These are phyloP conservation scores for Glossophaga mutica DNA, from an alignment of 2,797 vertebrate species.

Conservation along the genomic window DNA sequence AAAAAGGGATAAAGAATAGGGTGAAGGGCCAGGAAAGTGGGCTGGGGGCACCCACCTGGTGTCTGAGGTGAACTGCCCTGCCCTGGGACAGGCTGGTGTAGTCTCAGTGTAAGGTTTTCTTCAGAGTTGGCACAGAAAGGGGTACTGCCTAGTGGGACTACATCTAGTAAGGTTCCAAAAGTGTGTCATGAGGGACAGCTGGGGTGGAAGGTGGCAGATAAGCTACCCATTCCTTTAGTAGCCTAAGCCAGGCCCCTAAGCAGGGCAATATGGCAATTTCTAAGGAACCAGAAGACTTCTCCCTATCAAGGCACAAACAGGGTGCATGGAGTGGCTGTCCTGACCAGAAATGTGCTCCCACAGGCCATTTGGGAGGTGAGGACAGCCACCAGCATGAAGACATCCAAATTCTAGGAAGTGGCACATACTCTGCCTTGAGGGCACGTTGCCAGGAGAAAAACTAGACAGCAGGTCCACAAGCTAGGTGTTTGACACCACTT, in stretches of 20 bases:
- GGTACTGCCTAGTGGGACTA: neutral
- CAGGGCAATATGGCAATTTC: neutral
- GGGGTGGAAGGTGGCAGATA: neutral
- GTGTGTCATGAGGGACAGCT: neutral
- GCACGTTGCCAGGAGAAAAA: neutral
- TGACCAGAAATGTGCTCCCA: neutral
- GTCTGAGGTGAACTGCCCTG: neutral
- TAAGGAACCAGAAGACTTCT: neutral
- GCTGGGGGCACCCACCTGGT: neutral
- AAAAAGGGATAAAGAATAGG: neutral
- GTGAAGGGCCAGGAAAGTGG: neutral
- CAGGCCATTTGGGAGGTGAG: neutral
- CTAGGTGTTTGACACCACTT: neutral
- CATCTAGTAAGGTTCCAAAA: neutral
- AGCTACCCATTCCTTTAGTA: neutral
- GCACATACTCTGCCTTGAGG: neutral
- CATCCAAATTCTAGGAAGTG: neutral
- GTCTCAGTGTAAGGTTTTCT: neutral
- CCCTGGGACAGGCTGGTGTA: neutral
- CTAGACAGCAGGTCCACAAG: neutral
- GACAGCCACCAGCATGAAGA: neutral
- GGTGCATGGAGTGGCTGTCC: neutral
- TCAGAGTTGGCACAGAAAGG: neutral
- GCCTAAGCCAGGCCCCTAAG: neutral
- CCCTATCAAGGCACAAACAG: neutral